These are phyloP conservation scores for Capromys pilorides DNA, from an alignment of 2,797 vertebrate genomes.

Conservation along the genomic window DNA sequence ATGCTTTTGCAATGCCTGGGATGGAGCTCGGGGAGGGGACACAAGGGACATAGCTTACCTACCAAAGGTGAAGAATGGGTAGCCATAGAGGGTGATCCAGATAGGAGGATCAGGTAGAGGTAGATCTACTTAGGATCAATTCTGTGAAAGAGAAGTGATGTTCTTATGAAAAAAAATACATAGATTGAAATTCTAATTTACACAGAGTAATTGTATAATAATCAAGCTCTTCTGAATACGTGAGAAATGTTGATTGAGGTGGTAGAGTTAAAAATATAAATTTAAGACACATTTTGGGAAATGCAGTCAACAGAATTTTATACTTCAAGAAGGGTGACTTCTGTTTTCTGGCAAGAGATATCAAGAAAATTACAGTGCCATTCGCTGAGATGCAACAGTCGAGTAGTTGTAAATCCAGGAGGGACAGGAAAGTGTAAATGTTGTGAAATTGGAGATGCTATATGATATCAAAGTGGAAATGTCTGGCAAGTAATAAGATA, in stretches of 20 bases:
- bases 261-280: background rate
- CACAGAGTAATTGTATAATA: background rate
- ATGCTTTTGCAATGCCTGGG: background rate
- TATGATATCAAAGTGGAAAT: background rate
- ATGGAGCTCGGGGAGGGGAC: background rate
- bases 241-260: background rate
- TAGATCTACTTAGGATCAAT: background rate
- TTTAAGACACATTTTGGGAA: background rate
- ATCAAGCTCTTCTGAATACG: background rate
- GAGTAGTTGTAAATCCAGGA: background rate
- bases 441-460: slow-evolving; percentile 16
- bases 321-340: background rate
- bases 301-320: background rate
- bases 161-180: background rate
- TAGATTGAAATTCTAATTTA: background rate
- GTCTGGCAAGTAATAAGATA: background rate
- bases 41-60: background rate
- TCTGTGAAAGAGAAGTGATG: background rate
- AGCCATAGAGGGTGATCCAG: background rate
- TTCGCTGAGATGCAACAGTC: background rate
- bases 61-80: background rate
- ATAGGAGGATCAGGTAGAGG: too few species aligned
- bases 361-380: background rate
- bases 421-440: background rate
- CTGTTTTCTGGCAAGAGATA: background rate